Percentiles rank a stretch among this genome's conserved stretches.
phyloP scores from a whole-genome alignment of 2,888 invertebrate genomes.

The Ferrisia virgata region DNA sequence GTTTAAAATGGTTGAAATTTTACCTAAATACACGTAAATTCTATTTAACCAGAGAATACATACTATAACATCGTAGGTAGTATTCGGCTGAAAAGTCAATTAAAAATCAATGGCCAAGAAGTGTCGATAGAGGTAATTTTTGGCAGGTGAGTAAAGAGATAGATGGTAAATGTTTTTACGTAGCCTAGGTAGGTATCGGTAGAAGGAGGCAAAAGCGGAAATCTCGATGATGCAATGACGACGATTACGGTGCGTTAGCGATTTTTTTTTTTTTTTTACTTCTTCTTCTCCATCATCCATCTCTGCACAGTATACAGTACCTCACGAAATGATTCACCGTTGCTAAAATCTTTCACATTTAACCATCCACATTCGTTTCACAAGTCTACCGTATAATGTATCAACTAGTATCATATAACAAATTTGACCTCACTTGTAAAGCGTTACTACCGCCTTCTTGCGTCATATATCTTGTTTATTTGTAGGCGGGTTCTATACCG shows the following conservation, averaged over 20 bases:
- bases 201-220: not conserved
- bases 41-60: not conserved
- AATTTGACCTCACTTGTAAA: constrained; percentile 41
- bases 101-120: not conserved
- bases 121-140: not conserved
- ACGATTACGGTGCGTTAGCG: constrained; percentile 14
- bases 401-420: constrained; percentile 41
- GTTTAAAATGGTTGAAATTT: not conserved
- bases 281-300: no score
- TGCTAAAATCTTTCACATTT: constrained; percentile 25
- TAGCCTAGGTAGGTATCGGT: not conserved
- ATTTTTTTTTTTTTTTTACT: not conserved
- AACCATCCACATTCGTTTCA: constrained; percentile 10
- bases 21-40: not conserved
- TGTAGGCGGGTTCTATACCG: not conserved
- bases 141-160: not conserved
- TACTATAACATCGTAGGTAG: not conserved
- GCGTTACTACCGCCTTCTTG: constrained; percentile 44
- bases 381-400: constrained; percentile 33
- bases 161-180: no score
- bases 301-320: no score
- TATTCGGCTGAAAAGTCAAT: not conserved
- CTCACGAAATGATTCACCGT: constrained; percentile 31
- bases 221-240: constrained; percentile 26
- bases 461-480: constrained; percentile 37